A percentile compares a stretch with the other conserved stretches of the same genome.
phyloP scores from a whole-genome alignment of 2,113 vertebrate species.

The Phalacrocorax pelagicus region DNA sequence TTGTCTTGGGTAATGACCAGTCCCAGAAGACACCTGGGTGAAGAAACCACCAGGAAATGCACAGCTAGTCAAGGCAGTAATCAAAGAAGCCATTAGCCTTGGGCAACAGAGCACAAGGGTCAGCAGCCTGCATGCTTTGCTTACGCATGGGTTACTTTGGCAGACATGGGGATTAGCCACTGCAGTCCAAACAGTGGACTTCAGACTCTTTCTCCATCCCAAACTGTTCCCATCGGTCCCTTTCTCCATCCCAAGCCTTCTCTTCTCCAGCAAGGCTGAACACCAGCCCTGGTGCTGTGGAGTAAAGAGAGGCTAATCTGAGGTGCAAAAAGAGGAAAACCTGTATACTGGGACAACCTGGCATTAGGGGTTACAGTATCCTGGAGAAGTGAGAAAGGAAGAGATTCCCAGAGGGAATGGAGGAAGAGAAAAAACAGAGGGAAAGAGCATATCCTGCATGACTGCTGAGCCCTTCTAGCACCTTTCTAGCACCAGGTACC shows the following conservation, averaged over 20 bases:
- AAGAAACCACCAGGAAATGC: not conserved
- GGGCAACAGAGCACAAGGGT: not conserved
- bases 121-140: not conserved
- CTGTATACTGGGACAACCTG: not conserved
- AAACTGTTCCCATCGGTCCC: not conserved
- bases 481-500: fast-evolving
- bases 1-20: not conserved
- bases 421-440: not conserved
- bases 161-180: not conserved
- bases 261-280: not conserved
- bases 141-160: not conserved
- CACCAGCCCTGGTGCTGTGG: not conserved
- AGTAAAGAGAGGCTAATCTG: not conserved
- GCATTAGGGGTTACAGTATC: not conserved
- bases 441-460: not conserved
- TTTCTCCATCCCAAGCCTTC: not conserved
- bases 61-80: not conserved
- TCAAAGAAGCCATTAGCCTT: not conserved
- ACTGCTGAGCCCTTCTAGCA: not conserved
- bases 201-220: not conserved
- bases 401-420: not conserved
- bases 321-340: not conserved
- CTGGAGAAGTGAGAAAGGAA: not conserved
- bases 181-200: not conserved
- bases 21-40: not conserved